phyloP scores from a whole-genome alignment of 2,797 vertebrate species.

The Lutjanus campechanus region DNA sequence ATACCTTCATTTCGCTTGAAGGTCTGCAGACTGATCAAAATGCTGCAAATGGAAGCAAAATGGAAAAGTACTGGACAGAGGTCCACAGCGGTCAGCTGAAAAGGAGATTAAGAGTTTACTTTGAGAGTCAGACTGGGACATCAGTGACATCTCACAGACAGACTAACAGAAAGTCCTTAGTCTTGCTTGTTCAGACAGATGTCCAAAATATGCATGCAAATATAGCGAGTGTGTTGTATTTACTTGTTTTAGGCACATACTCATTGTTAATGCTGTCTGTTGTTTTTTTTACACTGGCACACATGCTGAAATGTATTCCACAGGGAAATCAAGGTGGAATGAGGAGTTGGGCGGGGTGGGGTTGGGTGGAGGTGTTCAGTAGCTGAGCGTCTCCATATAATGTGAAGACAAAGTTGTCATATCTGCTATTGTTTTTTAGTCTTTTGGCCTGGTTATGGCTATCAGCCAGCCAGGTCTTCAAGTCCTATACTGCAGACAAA shows the following conservation, averaged over 20 bases:
- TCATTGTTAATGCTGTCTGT: constrained; percentile 42
- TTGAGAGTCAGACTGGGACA: background rate
- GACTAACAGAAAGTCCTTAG: background rate
- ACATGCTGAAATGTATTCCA: constrained; percentile 47
- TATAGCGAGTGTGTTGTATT: background rate
- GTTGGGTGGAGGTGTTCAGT: constrained; percentile 9
- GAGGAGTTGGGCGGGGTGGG: constrained; percentile 33
- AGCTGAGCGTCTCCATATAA: constrained; percentile 27
- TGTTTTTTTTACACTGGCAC: constrained; percentile 37
- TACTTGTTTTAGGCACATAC: constrained; percentile 20
- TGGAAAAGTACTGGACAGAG: background rate
- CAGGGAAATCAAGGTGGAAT: constrained; percentile 64
- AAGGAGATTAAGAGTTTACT: background rate
- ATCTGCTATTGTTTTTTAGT: background rate
- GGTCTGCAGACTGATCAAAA: constrained; percentile 9
- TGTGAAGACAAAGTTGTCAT: constrained; percentile 32
- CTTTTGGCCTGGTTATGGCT: background rate
- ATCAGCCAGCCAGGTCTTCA: constrained; percentile 26
- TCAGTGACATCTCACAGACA: background rate
- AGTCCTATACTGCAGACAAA: background rate
- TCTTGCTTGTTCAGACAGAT: background rate
- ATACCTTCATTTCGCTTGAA: background rate
- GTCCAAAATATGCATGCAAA: constrained; percentile 15
- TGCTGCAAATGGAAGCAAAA: background rate
- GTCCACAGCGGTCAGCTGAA: background rate